phyloP scores from a whole-genome alignment of 2,797 vertebrate species.

The Gambusia yucatana region DNA sequence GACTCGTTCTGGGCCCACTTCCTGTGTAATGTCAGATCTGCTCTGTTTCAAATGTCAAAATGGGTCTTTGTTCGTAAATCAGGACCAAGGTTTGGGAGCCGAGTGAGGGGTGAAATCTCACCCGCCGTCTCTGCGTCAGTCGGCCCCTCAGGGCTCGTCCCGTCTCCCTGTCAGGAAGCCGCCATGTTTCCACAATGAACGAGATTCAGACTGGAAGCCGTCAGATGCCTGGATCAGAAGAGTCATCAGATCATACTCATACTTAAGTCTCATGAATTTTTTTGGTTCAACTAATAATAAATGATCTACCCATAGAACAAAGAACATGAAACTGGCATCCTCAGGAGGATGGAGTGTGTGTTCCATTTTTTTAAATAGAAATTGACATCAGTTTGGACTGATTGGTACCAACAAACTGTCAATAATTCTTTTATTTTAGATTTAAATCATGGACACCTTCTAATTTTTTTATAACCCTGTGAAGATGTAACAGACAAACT shows the following conservation, averaged over 20 bases:
- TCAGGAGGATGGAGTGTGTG: background rate
- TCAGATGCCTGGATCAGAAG: constrained; percentile 15
- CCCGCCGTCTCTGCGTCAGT: constrained; percentile 15
- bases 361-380: background rate
- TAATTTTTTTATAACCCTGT: background rate
- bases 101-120: constrained; percentile 38
- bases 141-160: constrained; percentile 36
- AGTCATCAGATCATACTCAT: constrained; percentile 14
- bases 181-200: constrained; percentile 30
- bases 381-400: background rate
- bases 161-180: constrained; percentile 1
- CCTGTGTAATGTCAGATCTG: constrained; percentile 22
- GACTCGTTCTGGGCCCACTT: constrained; percentile 10
- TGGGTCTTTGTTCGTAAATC: constrained; percentile 20
- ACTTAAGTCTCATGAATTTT: background rate
- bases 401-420: too few species aligned
- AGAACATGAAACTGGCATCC: background rate
- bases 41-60: constrained; percentile 17
- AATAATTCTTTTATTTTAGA: background rate
- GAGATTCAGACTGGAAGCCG: constrained; percentile 33
- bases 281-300: background rate
- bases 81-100: constrained; percentile 34
- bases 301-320: background rate
- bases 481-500: background rate
- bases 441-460: background rate